A percentile compares a stretch with the other conserved stretches of the same genome.
Evolutionary conservation across 2,888 invertebrate species (phyloP).

Genomic region (Corbicula japonica): DNA sequence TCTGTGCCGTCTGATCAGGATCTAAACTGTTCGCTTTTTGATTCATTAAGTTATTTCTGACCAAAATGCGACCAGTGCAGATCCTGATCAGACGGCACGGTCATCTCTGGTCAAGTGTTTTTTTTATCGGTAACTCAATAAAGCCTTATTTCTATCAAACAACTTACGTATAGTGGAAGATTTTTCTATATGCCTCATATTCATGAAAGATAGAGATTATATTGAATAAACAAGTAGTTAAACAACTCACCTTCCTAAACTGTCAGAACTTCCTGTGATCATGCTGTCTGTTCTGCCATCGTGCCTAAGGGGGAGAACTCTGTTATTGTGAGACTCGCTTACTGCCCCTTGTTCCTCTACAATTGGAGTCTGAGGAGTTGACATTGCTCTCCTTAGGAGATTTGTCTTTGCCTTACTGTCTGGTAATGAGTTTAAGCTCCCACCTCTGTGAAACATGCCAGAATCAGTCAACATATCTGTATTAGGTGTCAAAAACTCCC

Average conservation of each 20-base stretch:
- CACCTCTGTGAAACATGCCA: background rate
- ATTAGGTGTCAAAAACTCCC: conserved; percentile 27
- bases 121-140: background rate
- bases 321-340: conserved; percentile 29
- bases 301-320: conserved; percentile 49
- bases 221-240: too few relatives aligned
- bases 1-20: too few relatives aligned
- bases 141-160: background rate
- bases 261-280: conserved; percentile 85
- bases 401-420: conserved; percentile 72
- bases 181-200: background rate
- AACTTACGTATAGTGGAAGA: background rate
- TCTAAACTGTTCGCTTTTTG: too few relatives aligned
- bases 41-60: too few relatives aligned
- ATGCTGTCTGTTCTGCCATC: conserved; percentile 76
- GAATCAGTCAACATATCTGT: conserved; percentile 8
- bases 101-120: too few relatives aligned
- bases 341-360: conserved; percentile 68
- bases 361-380: conserved; percentile 68
- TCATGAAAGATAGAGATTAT: background rate
- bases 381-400: conserved; percentile 76
- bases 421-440: conserved; percentile 1
- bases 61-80: too few relatives aligned
- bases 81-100: too few relatives aligned
- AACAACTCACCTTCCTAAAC: conserved; percentile 85